Percentiles rank a stretch among this genome's conserved stretches.
Evolutionary conservation across 2,797 vertebrate genomes (phyloP).

Genomic region (Propithecus perrieri): DNA sequence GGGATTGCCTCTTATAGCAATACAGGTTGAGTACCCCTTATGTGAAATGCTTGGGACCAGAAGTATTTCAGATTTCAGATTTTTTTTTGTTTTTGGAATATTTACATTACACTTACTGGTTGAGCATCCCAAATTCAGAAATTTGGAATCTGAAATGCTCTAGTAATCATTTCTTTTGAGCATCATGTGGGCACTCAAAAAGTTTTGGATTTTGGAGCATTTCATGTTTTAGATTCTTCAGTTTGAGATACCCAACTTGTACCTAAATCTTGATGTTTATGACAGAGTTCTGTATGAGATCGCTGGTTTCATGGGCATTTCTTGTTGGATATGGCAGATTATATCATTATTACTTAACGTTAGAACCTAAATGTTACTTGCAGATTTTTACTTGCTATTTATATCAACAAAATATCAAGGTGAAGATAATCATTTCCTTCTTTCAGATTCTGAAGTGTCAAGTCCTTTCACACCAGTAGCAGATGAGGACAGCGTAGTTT

Average conservation of each 20-base stretch:
- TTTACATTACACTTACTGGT: not conserved
- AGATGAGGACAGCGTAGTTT: constrained; percentile 98
- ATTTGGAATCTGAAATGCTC: not conserved
- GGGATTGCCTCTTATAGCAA: not conserved
- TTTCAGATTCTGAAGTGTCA: constrained; percentile 83
- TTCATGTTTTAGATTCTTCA: not conserved
- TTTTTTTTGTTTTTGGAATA: not conserved
- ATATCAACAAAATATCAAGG: constrained; percentile 16
- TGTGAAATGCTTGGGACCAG: not conserved
- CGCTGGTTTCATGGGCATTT: not conserved
- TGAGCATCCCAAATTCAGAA: not conserved
- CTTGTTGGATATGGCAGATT: not conserved
- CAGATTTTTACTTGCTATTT: constrained; percentile 48
- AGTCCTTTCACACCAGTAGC: constrained; percentile 92
- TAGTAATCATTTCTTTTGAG: not conserved
- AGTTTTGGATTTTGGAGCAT: not conserved
- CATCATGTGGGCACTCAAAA: not conserved
- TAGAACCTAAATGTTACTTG: not conserved
- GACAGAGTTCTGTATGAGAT: not conserved
- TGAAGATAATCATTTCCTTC: not conserved
- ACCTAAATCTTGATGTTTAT: constrained; percentile 9
- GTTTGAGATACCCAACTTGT: not conserved
- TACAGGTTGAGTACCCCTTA: not conserved
- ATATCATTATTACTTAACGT: constrained; percentile 50
- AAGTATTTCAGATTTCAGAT: not conserved